A percentile compares a stretch with the other conserved stretches of the same genome.
phyloP scores from a whole-genome alignment of 2,113 vertebrate species.

The Recurvirostra avosetta region DNA sequence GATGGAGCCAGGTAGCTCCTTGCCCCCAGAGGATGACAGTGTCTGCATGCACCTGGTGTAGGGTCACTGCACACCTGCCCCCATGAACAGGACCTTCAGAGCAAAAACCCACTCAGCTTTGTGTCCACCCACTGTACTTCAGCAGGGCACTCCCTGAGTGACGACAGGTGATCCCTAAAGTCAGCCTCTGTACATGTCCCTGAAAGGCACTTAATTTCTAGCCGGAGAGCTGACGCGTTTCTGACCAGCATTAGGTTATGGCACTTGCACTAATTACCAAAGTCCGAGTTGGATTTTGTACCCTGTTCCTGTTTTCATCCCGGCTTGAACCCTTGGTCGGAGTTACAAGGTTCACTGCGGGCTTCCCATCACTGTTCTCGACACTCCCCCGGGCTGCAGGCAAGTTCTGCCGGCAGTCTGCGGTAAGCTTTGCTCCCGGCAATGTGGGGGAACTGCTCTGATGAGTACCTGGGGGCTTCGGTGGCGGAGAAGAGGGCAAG shows the following conservation, averaged over 20 bases:
- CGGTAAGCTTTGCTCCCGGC: not conserved
- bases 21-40: not conserved
- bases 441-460: not conserved
- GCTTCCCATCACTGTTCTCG: not conserved
- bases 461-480: fast-evolving
- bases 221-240: not conserved
- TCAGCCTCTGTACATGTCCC: not conserved
- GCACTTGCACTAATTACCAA: not conserved
- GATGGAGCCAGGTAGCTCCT: not conserved
- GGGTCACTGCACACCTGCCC: not conserved
- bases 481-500: not conserved
- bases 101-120: not conserved
- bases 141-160: fast-evolving
- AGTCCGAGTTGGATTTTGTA: not conserved
- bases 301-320: not conserved
- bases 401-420: not conserved
- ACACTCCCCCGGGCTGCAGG: not conserved
- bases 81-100: not conserved
- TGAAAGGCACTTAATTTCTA: not conserved
- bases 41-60: not conserved
- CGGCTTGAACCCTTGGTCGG: not conserved
- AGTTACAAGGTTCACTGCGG: not conserved
- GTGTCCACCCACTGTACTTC: not conserved
- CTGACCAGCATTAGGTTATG: not conserved
- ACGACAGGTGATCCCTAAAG: no score